A percentile compares a stretch with the other conserved stretches of the same genome.
These are phyloP conservation scores for Eupithecia insigniata DNA, from an alignment of 2,888 invertebrate genomes.

Conservation along the genomic window DNA sequence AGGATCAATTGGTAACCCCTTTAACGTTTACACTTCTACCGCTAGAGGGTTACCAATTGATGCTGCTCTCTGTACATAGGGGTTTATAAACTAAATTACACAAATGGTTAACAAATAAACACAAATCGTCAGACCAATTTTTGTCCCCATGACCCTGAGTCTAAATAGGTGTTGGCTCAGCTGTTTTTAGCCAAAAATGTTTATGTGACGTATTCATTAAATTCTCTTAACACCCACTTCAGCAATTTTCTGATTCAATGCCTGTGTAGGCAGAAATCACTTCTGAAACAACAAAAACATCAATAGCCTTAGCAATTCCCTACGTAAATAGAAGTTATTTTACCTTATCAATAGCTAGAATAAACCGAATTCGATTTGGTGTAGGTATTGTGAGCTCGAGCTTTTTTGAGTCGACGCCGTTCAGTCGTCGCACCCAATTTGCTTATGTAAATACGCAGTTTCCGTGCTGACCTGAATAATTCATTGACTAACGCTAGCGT, in stretches of 20 bases:
- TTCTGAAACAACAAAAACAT: conserved; percentile 12
- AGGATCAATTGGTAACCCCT: no score
- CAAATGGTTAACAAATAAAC: no score
- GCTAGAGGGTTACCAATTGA: no score
- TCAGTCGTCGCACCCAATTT: conserved; percentile 78
- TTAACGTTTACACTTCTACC: no score
- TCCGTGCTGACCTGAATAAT: conserved; percentile 81
- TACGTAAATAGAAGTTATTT: conserved; percentile 27
- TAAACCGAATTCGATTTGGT: conserved; percentile 40
- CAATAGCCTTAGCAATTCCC: conserved; percentile 15
- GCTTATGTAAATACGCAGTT: conserved; percentile 83
- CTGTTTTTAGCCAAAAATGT: no score
- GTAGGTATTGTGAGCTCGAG: conserved; percentile 49
- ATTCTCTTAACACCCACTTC: neutral
- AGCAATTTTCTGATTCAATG: neutral
- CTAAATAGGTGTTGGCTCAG: no score
- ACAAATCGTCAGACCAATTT: no score
- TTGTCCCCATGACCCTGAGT: no score
- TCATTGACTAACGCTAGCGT: conserved; percentile 74
- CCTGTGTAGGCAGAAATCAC: neutral
- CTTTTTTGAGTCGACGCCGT: conserved; percentile 50
- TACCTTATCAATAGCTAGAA: conserved; percentile 36
- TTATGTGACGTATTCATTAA: neutral
- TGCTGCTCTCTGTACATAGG: no score
- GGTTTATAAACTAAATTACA: no score